Base-by-base conservation (phyloP, 1,140 invertebrate species). In the Spodoptera litura region DNA sequence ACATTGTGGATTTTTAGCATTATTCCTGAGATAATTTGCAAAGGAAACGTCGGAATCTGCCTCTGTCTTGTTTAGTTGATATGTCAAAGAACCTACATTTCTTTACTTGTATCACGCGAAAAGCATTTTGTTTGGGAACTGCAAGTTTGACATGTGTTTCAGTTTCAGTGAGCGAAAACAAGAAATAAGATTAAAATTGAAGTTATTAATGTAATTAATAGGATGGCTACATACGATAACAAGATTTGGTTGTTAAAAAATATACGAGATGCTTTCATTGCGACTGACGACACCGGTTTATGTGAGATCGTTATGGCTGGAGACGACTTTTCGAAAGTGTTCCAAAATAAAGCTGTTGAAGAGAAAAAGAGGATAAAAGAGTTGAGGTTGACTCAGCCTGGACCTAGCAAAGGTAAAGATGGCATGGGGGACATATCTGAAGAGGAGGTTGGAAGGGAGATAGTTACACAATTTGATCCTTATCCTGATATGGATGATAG, bases 211-310 rank as follows among this genome's bases (percentile, higher is more conserved):
- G 49, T 51, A 53, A 75, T 53, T 71, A 51, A 75, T 52, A 78
- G 27, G 4, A 99, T 99, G 98, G 98, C 98, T 81, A 96, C 98
- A 70, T 99, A 98, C 91, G 98, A 99, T 91, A 98, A 99, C 92
- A 97, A 97, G 94, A 97, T 97, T 80, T 99, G 98, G 97, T 95
- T 99, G 38, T 95, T 99, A 70, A 98, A 98, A 62, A 98, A 99
- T 92, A 98, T 99, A 78, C 95, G 98, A 75, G 98, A 99, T 91
- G 98, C 98, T 20, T 99, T 98, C 93, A 98, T 99, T 85, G 98
- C 97, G n/a, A 98, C 98, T 38, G 98, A 99, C 95, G 98, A 99
- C 93, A 98, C 98, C 87, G 98, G 98, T 95, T 95, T 93, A 78
- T 94, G 97, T 89, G 97, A 98, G 92, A 96, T 97, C 83, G 97